A percentile compares a stretch with the other conserved stretches of the same genome.
phyloP scores from a whole-genome alignment of 64 coral and sea anemone genomes.

The Montipora foliosa region DNA sequence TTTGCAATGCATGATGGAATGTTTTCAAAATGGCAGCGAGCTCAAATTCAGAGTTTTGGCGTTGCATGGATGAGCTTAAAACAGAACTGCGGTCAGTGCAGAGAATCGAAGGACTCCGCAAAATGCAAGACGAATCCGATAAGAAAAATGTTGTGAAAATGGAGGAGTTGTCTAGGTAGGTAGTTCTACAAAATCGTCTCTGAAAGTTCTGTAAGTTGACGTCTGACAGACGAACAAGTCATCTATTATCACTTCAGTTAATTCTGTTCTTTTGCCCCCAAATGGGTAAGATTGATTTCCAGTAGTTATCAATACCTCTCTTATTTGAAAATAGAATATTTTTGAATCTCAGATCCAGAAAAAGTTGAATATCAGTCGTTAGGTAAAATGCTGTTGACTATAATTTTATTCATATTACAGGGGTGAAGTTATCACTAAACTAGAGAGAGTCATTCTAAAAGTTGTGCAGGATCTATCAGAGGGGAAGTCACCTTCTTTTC shows the following conservation, averaged over 20 bases:
- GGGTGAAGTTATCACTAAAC: slow-evolving; percentile 68
- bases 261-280: no score
- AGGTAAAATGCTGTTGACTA: background rate
- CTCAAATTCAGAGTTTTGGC: slow-evolving; percentile 72
- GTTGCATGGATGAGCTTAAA: slow-evolving; percentile 74
- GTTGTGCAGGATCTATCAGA: slow-evolving; percentile 62
- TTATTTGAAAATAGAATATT: no score
- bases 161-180: slow-evolving; percentile 62
- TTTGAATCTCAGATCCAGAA: background rate
- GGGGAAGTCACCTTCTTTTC: slow-evolving; percentile 69
- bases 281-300: no score
- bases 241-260: no score
- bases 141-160: slow-evolving; percentile 55
- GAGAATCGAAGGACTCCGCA: slow-evolving; percentile 62
- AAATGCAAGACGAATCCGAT: slow-evolving; percentile 17
- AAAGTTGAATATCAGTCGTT: background rate
- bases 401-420: slow-evolving; percentile 21
- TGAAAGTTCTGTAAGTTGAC: slow-evolving; percentile 37
- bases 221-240: no score
- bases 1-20: slow-evolving; percentile 49
- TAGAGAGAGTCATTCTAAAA: slow-evolving; percentile 72
- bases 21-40: slow-evolving; percentile 24
- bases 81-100: slow-evolving; percentile 54
- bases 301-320: no score
- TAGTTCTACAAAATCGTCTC: background rate